Evolutionary conservation across 2,888 invertebrate species (phyloP).

Genomic region (Apeira syringaria): DNA sequence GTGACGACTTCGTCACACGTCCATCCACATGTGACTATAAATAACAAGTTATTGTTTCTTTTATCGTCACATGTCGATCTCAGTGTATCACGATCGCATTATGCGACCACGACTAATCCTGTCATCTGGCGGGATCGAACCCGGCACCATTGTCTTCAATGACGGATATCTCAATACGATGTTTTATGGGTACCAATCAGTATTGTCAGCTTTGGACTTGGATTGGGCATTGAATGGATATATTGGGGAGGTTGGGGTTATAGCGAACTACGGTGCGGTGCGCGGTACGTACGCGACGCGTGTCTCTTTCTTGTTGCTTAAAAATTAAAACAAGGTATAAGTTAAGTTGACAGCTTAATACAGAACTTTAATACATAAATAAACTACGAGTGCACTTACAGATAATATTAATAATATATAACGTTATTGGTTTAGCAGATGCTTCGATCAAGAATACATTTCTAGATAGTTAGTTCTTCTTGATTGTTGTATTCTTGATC

Average conservation of each 20-base stretch:
- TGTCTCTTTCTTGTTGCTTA: too few species aligned
- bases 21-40: not conserved
- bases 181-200: constrained; percentile 77
- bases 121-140: constrained; percentile 66
- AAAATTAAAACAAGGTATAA: too few species aligned
- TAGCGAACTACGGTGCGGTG: constrained; percentile 16
- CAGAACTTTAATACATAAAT: too few species aligned
- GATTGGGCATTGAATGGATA: constrained; percentile 54
- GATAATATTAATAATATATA: too few species aligned
- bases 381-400: too few species aligned
- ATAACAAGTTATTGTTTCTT: constrained; percentile 13
- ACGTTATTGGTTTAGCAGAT: too few species aligned
- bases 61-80: constrained; percentile 15
- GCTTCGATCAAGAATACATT: too few species aligned
- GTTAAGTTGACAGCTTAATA: too few species aligned
- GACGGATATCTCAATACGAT: constrained; percentile 76
- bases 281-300: too few species aligned
- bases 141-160: constrained; percentile 68
- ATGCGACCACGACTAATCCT: constrained; percentile 47
- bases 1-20: not conserved
- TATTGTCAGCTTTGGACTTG: constrained; percentile 76
- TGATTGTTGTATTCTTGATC: too few species aligned
- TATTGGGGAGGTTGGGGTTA: constrained; percentile 41
- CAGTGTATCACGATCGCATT: constrained; percentile 22
- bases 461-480: too few species aligned